Evolutionary conservation across 2,888 invertebrate genomes (phyloP).

Genomic region (Anarsia innoxiella): DNA sequence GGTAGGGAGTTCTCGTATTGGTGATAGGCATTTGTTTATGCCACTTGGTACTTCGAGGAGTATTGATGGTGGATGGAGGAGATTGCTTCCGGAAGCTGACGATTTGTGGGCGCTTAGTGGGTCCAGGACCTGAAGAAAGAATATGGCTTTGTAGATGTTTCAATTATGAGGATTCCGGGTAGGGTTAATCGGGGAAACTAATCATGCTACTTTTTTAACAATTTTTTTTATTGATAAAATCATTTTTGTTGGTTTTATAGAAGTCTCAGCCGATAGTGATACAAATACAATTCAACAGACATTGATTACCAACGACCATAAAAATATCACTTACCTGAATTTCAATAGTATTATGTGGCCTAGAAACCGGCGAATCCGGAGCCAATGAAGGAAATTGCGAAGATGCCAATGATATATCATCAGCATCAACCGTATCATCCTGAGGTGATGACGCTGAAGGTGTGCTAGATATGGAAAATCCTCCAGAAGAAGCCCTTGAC

Average conservation of each 20-base stretch:
- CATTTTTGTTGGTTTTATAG: too few species aligned
- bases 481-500: conserved; percentile 77
- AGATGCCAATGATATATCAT: conserved; percentile 83
- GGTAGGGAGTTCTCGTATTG: conserved; percentile 85
- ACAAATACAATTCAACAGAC: too few species aligned
- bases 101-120: conserved; percentile 80
- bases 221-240: too few species aligned
- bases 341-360: conserved; percentile 64
- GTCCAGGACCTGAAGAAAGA: conserved; percentile 74
- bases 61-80: conserved; percentile 83
- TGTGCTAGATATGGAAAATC: conserved; percentile 80
- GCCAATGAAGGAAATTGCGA: conserved; percentile 74
- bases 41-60: conserved; percentile 84
- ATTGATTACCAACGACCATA: too few species aligned
- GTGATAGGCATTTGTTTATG: conserved; percentile 86
- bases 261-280: too few species aligned
- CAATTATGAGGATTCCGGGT: too few species aligned
- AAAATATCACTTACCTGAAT: conserved; percentile 67
- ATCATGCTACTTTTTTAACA: too few species aligned
- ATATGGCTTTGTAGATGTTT: too few species aligned
- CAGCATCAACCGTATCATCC: conserved; percentile 80
- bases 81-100: conserved; percentile 72
- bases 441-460: conserved; percentile 85
- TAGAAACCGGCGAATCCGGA: conserved; percentile 77
- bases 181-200: too few species aligned